These are phyloP conservation scores for Drosophila monieri DNA, from an alignment of 2,888 invertebrate species.

Conservation along the genomic window DNA sequence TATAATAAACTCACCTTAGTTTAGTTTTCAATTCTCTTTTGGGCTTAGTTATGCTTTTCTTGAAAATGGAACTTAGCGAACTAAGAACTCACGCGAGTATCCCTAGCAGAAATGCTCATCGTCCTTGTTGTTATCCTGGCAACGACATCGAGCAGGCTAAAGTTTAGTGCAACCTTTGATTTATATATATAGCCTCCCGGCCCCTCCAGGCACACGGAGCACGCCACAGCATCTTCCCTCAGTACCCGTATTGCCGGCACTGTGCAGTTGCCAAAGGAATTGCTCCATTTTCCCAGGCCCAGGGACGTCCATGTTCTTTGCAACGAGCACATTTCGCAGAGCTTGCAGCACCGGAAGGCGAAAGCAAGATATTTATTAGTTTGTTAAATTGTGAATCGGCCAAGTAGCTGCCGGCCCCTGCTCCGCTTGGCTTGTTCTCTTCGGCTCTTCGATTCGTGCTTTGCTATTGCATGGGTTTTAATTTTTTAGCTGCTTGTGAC, in stretches of 20 bases:
- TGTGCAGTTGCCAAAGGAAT: conserved; percentile 62
- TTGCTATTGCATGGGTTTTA: conserved; percentile 41
- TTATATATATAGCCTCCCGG: conserved; percentile 67
- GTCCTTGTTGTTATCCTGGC: conserved; percentile 75
- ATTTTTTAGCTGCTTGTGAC: conserved; percentile 43
- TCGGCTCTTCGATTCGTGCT: conserved; percentile 30
- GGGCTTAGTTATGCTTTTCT: not conserved
- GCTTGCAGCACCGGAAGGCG: conserved; percentile 70
- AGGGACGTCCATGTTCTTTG: conserved; percentile 29
- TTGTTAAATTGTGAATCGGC: conserved; percentile 82
- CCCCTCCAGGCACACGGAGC: conserved; percentile 2
- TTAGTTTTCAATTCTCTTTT: not conserved
- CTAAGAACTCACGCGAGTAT: conserved; percentile 18
- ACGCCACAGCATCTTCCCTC: conserved; percentile 1
- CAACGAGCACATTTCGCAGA: conserved; percentile 21
- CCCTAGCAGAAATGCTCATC: conserved; percentile 42
- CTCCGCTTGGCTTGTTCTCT: conserved; percentile 31
- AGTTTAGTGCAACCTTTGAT: conserved; percentile 82
- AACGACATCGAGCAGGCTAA: conserved; percentile 79
- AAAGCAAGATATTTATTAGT: conserved; percentile 81
- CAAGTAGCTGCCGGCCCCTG: conserved; percentile 40
- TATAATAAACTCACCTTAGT: no score
- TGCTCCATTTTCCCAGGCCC: conserved; percentile 75
- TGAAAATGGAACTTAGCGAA: not conserved
- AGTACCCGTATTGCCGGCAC: not conserved